Evolutionary conservation across 2,113 vertebrate species (phyloP), one percentile per base, ranked within the genome.

Genomic region (Butastur rufipennis): DNA sequence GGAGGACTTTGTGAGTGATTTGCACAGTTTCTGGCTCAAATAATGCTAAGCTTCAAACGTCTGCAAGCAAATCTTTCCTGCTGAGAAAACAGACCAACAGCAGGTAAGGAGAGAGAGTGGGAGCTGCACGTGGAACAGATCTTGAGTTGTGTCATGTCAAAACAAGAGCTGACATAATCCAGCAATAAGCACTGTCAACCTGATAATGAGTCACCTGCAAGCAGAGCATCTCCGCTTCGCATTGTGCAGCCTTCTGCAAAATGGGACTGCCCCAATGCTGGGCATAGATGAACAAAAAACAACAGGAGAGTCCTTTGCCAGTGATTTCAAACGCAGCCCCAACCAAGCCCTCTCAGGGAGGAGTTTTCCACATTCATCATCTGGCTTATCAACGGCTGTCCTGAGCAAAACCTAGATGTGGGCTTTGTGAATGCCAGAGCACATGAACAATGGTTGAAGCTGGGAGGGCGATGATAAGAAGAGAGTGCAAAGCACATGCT

Each of bases 301-400:
- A 92, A 16, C 48, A 66, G 32, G 36, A 34, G 84, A 77, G 26
- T 55, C 53, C 15, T 77, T 83, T 90, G 86, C 93, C 93, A 95
- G 58, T 0, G 22, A 13, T 86, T 95, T 82, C 70, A 94, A 93
- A 83, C 4, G 12, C 78, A 59, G 38, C 58, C 32, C 82, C 0
- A 73, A 3, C 80, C 91, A 90, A 94, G 82, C 73, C 22, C 70
- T 89, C 78, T 80, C 50, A 29, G 87, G 93, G 87, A 95, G 89
- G 94, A 95, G 93, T 83, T 97, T 94, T 95, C 78, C 94, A 94
- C 93, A 96, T 97, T 90, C 93, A 96, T 97, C 96, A 95, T 78
- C 55, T 47, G 74, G 2, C 42, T 97, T 97, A 97, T 97, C 95
- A 17, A 34, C 0, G 2, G 2, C 84, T 97, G 96, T 97, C 95